Base-by-base conservation (phyloP, 30 jellyfish, hydroid and myxozoan species). In the Calvadosia cruxmelitensis region DNA sequence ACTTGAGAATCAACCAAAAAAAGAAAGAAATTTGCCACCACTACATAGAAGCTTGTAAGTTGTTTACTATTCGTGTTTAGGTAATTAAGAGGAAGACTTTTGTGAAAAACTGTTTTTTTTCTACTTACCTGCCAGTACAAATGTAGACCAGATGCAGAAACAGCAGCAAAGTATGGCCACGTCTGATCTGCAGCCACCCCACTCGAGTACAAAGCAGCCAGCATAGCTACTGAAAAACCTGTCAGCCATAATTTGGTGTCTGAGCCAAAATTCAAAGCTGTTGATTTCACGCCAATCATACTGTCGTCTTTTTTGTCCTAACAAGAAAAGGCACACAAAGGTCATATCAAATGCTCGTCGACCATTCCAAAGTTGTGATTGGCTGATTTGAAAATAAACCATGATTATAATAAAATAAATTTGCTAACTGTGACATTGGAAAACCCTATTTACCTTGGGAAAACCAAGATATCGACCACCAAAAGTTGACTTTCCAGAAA, bases 301-400 rank as follows among this genome's bases (percentile, higher is more conserved):
- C 36, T 63, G 71, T 87, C 94, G 51, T 87, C 97, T 27, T 33
- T 89, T 81, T 87, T 87, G 66, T 87, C 97, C 97, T 87, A 35
- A 31, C 62, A 49, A 42, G 52, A 36, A 24, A 3, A 70, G 2
- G 26, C n/a, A 32, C 7, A 3, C 15, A 66, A 16, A 25, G 25
- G 5, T 66, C 24, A 16, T 10, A 26, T 16, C 15, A 12, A 49
- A 49, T 49, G 15, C n/a, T n/a, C n/a, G n/a, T 49, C 15, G n/a
- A 49, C 16, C n/a, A n/a, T n/a, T n/a, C n/a, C n/a, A n/a, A n/a
- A n/a, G n/a, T n/a, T n/a, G n/a, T n/a, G n/a, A n/a, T n/a, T n/a
- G n/a, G n/a, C n/a, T n/a, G n/a, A n/a, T n/a, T n/a, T n/a, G n/a
- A n/a, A n/a, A n/a, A n/a, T n/a, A n/a, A n/a, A n/a, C n/a, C n/a